phyloP scores from a whole-genome alignment of 1,140 invertebrate species.

The Drosophila hydei region DNA sequence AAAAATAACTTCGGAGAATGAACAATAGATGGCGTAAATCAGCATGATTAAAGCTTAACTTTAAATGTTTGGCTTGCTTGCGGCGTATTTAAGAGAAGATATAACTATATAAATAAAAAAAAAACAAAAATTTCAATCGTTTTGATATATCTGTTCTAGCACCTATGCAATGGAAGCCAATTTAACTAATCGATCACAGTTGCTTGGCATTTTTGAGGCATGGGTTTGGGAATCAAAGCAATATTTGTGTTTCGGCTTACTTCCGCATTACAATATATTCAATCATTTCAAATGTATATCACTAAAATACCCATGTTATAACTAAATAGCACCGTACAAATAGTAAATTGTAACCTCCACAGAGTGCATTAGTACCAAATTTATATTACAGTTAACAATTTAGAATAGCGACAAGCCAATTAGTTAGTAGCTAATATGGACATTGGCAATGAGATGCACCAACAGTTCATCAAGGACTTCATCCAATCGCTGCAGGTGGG shows the following conservation, averaged over 20 bases:
- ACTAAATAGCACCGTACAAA: constrained; percentile 31
- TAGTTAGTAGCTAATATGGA: constrained; percentile 10
- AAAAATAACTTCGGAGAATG: neutral
- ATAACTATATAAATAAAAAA: too few species aligned
- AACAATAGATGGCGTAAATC: constrained; percentile 16
- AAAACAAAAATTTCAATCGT: too few species aligned
- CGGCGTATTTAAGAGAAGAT: too few species aligned
- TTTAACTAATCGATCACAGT: neutral
- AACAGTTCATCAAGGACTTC: constrained; percentile 30
- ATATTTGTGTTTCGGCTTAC: constrained; percentile 32
- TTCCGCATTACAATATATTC: constrained; percentile 16
- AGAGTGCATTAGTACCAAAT: constrained; percentile 44
- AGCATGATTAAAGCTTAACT: too few species aligned
- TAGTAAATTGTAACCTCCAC: constrained; percentile 53
- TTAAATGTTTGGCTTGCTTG: too few species aligned
- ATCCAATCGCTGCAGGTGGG: constrained; percentile 19
- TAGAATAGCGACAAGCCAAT: neutral
- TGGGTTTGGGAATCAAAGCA: constrained; percentile 16
- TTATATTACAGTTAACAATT: constrained; percentile 28
- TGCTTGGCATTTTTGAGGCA: neutral
- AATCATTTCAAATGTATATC: constrained; percentile 22
- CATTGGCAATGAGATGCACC: constrained; percentile 10
- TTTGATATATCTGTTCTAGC: too few species aligned
- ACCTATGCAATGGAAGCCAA: neutral
- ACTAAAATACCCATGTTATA: constrained; percentile 31